These are phyloP conservation scores for Chaetodon trifascialis DNA, from an alignment of 2,113 vertebrate species.

Conservation along the genomic window DNA sequence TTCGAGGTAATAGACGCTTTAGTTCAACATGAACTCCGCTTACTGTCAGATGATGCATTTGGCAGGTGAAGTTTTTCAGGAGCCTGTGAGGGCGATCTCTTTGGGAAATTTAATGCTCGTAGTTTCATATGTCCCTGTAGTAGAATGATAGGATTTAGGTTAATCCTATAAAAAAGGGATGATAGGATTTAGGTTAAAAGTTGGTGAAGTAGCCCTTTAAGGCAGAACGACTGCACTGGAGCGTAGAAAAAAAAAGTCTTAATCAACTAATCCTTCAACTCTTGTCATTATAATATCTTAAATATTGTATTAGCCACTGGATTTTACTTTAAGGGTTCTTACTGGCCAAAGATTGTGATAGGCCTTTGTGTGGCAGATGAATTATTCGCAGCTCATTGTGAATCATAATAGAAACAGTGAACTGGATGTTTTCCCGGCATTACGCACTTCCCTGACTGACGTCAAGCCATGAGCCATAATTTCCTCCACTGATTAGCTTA, in stretches of 20 bases:
- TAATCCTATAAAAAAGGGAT: constrained; percentile 54
- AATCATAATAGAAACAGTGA: constrained; percentile 65
- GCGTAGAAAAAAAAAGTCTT: constrained; percentile 2
- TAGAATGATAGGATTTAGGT: constrained; percentile 55
- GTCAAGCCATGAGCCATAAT: constrained; percentile 73
- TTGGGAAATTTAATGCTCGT: constrained; percentile 38
- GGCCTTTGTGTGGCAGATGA: constrained; percentile 44
- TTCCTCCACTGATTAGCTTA: constrained; percentile 79
- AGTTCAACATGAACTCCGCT: constrained; percentile 44
- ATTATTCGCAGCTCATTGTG: constrained; percentile 63
- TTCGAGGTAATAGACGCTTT: constrained; percentile 29
- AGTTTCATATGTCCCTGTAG: constrained; percentile 47
- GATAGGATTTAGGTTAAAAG: constrained; percentile 51
- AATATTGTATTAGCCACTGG: neutral
- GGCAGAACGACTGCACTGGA: neutral
- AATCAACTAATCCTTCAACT: constrained; percentile 26
- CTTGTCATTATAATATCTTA: constrained; percentile 36
- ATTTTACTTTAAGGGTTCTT: constrained; percentile 20
- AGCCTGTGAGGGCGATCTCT: constrained; percentile 7
- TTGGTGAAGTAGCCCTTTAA: constrained; percentile 46
- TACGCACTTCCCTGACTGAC: constrained; percentile 74
- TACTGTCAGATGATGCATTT: constrained; percentile 29
- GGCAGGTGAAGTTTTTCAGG: constrained; percentile 16
- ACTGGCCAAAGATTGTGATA: constrained; percentile 29
- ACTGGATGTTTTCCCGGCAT: constrained; percentile 68